Percentiles rank a stretch among this genome's conserved stretches.
phyloP scores from a whole-genome alignment of 2,113 vertebrate genomes.

The Athene cunicularia region DNA sequence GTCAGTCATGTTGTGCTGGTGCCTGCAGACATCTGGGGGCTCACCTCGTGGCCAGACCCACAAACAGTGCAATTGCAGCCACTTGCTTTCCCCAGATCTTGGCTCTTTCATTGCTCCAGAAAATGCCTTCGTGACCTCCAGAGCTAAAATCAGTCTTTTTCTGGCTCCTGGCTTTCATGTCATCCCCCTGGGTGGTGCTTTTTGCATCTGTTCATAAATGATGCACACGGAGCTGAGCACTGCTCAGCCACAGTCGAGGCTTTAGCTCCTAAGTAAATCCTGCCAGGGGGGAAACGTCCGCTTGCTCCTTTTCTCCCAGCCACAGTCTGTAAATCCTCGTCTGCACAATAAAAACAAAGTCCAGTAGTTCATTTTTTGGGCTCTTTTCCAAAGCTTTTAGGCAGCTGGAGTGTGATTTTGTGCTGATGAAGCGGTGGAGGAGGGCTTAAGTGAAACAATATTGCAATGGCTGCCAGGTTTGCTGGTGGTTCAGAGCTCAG shows the following conservation, averaged over 20 bases:
- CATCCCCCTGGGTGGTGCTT: accelerated
- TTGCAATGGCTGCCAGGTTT: neutral
- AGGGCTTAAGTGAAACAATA: slow-evolving; percentile 48
- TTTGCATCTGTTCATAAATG: neutral
- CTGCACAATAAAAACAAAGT: slow-evolving; percentile 3
- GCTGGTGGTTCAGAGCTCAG: slow-evolving; percentile 2
- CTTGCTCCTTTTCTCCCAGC: neutral
- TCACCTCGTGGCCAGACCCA: accelerated
- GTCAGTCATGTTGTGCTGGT: neutral
- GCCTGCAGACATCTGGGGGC: neutral
- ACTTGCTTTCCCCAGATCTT: neutral
- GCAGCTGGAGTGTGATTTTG: neutral
- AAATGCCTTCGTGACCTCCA: neutral
- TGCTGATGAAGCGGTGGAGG: slow-evolving; percentile 52
- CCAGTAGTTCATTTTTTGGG: slow-evolving; percentile 28
- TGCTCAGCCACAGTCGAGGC: neutral
- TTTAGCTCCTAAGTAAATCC: neutral
- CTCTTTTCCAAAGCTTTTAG: slow-evolving; percentile 57
- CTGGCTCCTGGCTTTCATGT: neutral
- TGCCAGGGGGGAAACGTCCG: neutral
- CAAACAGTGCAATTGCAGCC: accelerated
- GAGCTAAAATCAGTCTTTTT: neutral
- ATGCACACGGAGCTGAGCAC: neutral
- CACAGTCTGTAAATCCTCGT: slow-evolving; percentile 41
- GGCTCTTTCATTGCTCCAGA: neutral